Percentiles rank a stretch among this genome's conserved stretches.
Conservation (phyloP, 2,113 vertebrate species). For the Balaeniceps rex region DNA sequence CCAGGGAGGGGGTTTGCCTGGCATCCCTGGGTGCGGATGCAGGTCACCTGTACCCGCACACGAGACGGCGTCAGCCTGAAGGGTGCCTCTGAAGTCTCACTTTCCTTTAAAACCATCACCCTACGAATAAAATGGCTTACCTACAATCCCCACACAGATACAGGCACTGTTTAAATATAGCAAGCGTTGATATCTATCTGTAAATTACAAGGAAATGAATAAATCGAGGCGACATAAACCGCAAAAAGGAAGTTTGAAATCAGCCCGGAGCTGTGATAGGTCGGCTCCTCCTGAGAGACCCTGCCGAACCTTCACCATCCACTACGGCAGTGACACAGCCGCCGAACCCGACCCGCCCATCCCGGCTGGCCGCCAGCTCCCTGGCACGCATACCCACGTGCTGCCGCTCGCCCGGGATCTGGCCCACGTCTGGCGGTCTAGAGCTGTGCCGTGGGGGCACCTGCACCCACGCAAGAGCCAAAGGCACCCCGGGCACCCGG, state of each 20-base stretch:
- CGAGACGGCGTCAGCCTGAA: background rate
- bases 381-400: background rate
- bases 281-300: background rate
- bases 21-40: background rate
- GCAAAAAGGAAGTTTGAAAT: constrained; percentile 29
- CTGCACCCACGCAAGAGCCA: rapidly evolving
- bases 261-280: background rate
- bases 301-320: background rate
- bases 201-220: constrained; percentile 64
- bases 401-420: rapidly evolving
- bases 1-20: background rate
- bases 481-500: rapidly evolving
- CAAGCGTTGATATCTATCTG: constrained; percentile 41
- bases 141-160: background rate
- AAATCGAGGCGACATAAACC: constrained; percentile 13
- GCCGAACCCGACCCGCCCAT: rapidly evolving
- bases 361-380: background rate
- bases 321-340: background rate
- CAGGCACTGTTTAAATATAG: constrained; percentile 44
- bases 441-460: background rate
- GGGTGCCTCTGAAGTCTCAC: background rate
- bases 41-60: rapidly evolving
- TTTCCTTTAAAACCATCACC: constrained; percentile 8
- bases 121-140: constrained; percentile 23
- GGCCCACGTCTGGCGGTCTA: rapidly evolving